Evolutionary conservation across 2,113 vertebrate genomes (phyloP).

Genomic region (Ancistrus triradiatus): DNA sequence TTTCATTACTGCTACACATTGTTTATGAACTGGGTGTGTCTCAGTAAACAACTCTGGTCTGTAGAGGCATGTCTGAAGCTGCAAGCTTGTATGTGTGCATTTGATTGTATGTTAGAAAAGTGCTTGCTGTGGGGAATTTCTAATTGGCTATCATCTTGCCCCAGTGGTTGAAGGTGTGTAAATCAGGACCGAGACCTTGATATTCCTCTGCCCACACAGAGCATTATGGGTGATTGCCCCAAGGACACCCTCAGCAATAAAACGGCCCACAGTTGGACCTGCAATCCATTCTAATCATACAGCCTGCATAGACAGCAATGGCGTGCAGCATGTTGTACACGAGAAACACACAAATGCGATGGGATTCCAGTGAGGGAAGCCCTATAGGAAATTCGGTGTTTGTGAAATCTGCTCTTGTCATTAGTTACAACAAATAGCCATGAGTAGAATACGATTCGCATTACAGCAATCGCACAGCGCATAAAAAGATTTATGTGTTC

Average conservation of each 20-base stretch:
- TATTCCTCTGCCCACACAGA: constrained; percentile 19
- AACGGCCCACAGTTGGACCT: constrained; percentile 18
- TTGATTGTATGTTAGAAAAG: no score
- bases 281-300: constrained; percentile 19
- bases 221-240: constrained; percentile 35
- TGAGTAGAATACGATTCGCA: constrained; percentile 35
- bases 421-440: constrained; percentile 32
- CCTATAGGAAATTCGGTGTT: constrained; percentile 15
- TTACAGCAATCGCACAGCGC: constrained; percentile 28
- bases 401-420: constrained; percentile 36
- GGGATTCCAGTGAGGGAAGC: constrained; percentile 3
- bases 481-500: constrained; percentile 43
- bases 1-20: no score
- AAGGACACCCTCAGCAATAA: constrained; percentile 35
- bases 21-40: no score
- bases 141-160: constrained; percentile 38
- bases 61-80: no score
- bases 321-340: neutral
- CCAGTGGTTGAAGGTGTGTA: constrained; percentile 13
- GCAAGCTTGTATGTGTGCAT: no score
- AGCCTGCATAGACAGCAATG: constrained; percentile 1
- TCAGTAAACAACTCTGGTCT: no score
- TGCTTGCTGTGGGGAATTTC: constrained; percentile 21
- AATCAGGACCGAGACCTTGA: constrained; percentile 25
- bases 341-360: constrained; percentile 14